phyloP scores from a whole-genome alignment of 2,797 vertebrate species.

The Amazonetta brasiliensis region DNA sequence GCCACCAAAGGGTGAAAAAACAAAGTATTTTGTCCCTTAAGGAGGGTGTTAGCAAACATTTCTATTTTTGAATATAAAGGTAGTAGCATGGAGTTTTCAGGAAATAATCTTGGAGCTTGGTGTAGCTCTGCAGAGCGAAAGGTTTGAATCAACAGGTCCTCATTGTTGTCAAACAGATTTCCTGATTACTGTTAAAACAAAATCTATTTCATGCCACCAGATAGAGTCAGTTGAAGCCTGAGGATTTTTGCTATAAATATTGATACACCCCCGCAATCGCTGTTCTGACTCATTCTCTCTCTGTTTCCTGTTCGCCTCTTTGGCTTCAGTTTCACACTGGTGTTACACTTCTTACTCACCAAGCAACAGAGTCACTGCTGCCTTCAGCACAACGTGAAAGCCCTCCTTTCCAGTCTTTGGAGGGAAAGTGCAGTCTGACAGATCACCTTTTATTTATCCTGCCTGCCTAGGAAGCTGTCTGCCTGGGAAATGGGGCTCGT shows the following conservation, averaged over 20 bases:
- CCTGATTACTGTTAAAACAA: not conserved
- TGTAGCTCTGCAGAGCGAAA: not conserved
- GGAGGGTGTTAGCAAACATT: not conserved
- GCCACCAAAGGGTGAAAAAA: not conserved
- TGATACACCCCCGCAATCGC: constrained; percentile 19
- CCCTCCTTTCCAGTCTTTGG: not conserved
- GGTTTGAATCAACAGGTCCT: constrained; percentile 34
- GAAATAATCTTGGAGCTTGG: not conserved
- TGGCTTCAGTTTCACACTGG: constrained; percentile 18
- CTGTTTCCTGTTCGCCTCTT: constrained; percentile 21
- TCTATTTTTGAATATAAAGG: not conserved
- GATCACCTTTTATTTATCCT: constrained; percentile 35
- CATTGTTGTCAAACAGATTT: constrained; percentile 47
- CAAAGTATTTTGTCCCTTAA: not conserved
- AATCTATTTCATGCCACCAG: not conserved
- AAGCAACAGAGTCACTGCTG: not conserved
- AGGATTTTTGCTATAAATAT: constrained; percentile 65
- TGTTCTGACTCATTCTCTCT: constrained; percentile 43
- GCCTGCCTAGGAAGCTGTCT: not conserved
- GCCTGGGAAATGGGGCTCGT: not conserved
- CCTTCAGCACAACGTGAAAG: constrained; percentile 21
- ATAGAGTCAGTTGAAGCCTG: constrained; percentile 20
- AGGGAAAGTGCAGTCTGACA: constrained; percentile 21
- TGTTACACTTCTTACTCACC: constrained; percentile 44
- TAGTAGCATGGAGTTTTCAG: not conserved